Percentiles rank a stretch among this genome's conserved stretches.
Conservation (phyloP, 2,113 vertebrate genomes). For the Micromys minutus region DNA sequence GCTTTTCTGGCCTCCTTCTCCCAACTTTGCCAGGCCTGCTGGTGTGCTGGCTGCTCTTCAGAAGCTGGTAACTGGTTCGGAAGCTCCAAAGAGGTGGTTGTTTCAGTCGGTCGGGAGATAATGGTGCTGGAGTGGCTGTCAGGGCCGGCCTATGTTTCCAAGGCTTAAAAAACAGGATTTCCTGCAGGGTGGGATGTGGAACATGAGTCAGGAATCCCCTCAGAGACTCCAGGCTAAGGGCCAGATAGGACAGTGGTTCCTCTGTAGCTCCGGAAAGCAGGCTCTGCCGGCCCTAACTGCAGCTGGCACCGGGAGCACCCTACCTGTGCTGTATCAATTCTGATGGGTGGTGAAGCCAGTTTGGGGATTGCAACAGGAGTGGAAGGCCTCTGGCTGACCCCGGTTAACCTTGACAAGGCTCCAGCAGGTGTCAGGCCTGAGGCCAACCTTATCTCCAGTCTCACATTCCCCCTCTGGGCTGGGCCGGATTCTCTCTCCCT, state of each 20-base stretch:
- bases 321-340: neutral
- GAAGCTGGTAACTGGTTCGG: neutral
- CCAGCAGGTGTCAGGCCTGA: neutral
- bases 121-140: neutral
- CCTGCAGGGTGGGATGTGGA: neutral
- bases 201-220: neutral
- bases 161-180: neutral
- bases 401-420: neutral
- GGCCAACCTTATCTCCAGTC: neutral
- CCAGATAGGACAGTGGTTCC: neutral
- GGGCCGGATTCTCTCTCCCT: neutral
- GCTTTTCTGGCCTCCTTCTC: neutral
- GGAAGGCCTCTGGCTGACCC: neutral
- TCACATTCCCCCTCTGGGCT: neutral
- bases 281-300: neutral
- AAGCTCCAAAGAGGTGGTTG: neutral
- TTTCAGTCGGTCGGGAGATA: too few relatives aligned
- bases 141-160: neutral
- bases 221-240: neutral
- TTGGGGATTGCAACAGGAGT: neutral
- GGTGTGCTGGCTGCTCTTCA: neutral
- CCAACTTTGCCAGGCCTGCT: too few relatives aligned
- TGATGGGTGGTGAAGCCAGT: neutral
- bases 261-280: neutral
- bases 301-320: rapidly evolving